A percentile compares a stretch with the other conserved stretches of the same genome.
Evolutionary conservation across 2,797 vertebrate genomes (phyloP).

Genomic region (Holocentrus rufus): DNA sequence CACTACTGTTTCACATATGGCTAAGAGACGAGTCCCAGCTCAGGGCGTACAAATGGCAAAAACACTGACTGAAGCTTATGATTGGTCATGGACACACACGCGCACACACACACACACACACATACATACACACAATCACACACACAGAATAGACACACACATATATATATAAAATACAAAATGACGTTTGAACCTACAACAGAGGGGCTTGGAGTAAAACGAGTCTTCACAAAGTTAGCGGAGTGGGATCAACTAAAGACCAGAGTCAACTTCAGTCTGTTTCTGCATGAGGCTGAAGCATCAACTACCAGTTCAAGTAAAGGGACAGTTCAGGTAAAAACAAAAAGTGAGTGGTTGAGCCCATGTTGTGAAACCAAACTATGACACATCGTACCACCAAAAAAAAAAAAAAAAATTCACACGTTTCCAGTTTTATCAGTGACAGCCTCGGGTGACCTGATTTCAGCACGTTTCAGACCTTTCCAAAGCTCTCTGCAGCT

Average conservation of each 20-base stretch:
- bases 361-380: conserved; percentile 29
- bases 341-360: conserved; percentile 39
- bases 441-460: conserved; percentile 16
- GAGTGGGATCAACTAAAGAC: not conserved
- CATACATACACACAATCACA: conserved; percentile 8
- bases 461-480: conserved; percentile 15
- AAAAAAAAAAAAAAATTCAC: conserved; percentile 17
- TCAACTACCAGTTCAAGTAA: conserved; percentile 65
- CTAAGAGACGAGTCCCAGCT: not conserved
- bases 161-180: conserved; percentile 11
- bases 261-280: not conserved
- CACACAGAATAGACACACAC: not conserved
- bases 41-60: not conserved
- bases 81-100: conserved; percentile 27
- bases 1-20: not conserved
- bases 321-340: conserved; percentile 40
- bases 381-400: conserved; percentile 32
- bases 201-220: conserved; percentile 6
- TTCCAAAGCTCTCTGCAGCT: conserved; percentile 26
- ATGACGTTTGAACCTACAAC: conserved; percentile 16
- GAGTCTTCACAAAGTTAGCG: not conserved
- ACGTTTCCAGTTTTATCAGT: conserved; percentile 28
- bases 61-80: conserved; percentile 38
- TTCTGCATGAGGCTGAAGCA: conserved; percentile 28
- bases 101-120: not conserved